These are phyloP conservation scores for Cyphomyrmex costatus DNA, from an alignment of 1,140 invertebrate genomes.

Conservation along the genomic window DNA sequence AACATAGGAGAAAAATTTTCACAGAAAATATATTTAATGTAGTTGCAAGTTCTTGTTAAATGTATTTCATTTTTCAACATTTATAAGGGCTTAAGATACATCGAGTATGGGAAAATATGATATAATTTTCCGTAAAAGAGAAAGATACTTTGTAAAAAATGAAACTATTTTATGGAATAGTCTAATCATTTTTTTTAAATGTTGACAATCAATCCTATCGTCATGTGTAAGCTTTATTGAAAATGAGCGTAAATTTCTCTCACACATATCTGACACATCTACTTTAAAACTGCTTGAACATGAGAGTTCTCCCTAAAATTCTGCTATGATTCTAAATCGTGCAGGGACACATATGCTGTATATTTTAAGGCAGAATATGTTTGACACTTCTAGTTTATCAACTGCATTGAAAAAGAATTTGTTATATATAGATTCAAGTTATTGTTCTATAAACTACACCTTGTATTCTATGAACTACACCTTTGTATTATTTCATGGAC, in stretches of 20 bases:
- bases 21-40: neutral
- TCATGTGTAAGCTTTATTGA: constrained; percentile 53
- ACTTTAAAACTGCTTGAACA: constrained; percentile 47
- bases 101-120: neutral
- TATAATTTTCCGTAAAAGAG: neutral
- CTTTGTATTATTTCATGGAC: neutral
- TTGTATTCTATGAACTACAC: no score
- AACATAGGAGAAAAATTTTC: neutral
- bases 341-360: constrained; percentile 9
- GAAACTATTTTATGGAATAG: constrained; percentile 11
- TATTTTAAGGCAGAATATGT: neutral
- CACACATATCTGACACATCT: neutral
- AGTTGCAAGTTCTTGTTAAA: neutral
- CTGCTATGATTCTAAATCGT: constrained; percentile 17
- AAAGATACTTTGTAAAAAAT: constrained; percentile 4
- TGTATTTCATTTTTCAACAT: constrained; percentile 29
- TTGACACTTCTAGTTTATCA: neutral
- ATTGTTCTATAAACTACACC: neutral
- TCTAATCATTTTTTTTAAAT: constrained; percentile 47
- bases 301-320: neutral
- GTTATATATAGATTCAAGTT: neutral
- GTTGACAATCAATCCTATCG: constrained; percentile 9
- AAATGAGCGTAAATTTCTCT: constrained; percentile 48
- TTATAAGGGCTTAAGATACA: neutral
- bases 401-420: neutral